These are phyloP conservation scores for Petrocephalus schoutedeni DNA, from an alignment of 2,797 vertebrate species.

Conservation along the genomic window DNA sequence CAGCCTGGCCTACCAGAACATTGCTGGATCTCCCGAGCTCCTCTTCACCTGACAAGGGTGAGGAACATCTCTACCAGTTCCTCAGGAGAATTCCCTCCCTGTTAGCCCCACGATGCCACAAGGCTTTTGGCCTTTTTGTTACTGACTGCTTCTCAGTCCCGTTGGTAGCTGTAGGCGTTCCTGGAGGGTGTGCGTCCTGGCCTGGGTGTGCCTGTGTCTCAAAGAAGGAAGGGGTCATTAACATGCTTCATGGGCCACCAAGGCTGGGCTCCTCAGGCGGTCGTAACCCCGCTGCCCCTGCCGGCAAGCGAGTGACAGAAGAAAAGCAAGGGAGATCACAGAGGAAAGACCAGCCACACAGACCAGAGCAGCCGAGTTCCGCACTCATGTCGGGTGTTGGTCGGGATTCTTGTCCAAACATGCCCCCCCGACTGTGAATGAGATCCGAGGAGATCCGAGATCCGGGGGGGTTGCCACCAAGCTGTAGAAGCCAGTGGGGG, in stretches of 20 bases:
- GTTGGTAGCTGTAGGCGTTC: not conserved
- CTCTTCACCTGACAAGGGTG: not conserved
- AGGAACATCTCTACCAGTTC: not conserved
- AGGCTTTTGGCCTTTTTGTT: not conserved
- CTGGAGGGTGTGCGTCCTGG: not conserved
- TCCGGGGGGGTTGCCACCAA: not conserved
- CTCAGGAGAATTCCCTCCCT: not conserved
- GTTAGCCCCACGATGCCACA: not conserved
- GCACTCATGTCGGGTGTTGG: not conserved
- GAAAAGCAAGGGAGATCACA: not conserved
- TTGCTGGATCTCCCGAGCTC: not conserved
- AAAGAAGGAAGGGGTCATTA: not conserved
- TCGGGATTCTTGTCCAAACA: not conserved
- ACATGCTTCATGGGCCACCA: not conserved
- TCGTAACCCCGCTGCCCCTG: not conserved
- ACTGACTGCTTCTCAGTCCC: not conserved
- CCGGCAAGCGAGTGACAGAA: not conserved
- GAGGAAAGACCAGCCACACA: not conserved
- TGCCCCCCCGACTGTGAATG: not conserved
- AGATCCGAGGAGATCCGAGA: not conserved
- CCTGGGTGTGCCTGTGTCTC: not conserved
- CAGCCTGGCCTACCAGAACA: not conserved
- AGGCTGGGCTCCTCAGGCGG: not conserved
- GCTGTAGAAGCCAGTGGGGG: conserved; percentile 27
- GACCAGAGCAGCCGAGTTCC: not conserved